Conservation (phyloP, 2,888 invertebrate species). For the Siphlonurus alternatus region DNA sequence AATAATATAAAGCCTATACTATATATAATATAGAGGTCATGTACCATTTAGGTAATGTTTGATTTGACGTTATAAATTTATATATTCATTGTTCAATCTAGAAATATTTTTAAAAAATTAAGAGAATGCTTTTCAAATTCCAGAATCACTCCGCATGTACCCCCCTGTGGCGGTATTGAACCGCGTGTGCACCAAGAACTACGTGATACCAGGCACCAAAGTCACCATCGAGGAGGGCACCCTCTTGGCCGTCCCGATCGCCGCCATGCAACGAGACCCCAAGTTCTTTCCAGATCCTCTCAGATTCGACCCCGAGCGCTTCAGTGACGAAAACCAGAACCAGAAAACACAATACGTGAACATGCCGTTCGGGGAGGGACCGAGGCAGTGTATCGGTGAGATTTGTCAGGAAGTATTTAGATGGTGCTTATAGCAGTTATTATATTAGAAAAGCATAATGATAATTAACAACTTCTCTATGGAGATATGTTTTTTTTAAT, state of each 20-base stretch:
- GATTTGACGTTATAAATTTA: no score
- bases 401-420: no score
- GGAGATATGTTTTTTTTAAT: no score
- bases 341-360: constrained; percentile 31
- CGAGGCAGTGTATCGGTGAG: constrained; percentile 38
- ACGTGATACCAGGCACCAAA: constrained; percentile 31
- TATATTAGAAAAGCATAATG: no score
- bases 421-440: no score
- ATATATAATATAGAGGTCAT: no score
- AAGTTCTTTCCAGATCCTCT: constrained; percentile 37
- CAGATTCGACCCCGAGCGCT: constrained; percentile 38
- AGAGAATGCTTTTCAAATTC: no score
- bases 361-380: constrained; percentile 38
- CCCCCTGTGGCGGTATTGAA: constrained; percentile 35
- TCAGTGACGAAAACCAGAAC: constrained; percentile 29
- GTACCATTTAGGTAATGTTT: no score
- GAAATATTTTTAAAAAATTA: no score
- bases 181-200: constrained; percentile 33
- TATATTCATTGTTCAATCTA: no score
- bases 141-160: constrained; percentile 21
- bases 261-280: constrained; percentile 38
- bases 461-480: no score
- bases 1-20: no score
- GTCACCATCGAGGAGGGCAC: constrained; percentile 33
- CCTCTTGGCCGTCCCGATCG: constrained; percentile 35